Conservation (phyloP, 1,140 invertebrate genomes). For the Whitmania pigra region DNA sequence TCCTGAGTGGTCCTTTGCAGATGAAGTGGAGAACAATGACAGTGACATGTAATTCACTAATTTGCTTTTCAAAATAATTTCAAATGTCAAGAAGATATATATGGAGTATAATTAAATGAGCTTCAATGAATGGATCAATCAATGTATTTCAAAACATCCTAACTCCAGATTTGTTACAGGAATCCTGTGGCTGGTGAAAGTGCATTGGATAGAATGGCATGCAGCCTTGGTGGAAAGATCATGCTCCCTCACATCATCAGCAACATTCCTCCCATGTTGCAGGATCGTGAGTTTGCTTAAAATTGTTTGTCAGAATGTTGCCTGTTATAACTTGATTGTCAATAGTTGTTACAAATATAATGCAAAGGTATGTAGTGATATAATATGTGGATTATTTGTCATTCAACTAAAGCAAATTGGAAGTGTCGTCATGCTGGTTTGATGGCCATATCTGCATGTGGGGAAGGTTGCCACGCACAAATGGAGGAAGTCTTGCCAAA, state of each 20-base stretch:
- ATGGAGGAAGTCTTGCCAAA: slow-evolving; percentile 85
- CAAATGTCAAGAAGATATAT: slow-evolving; percentile 12
- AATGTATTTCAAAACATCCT: neutral
- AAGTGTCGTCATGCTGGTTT: slow-evolving; percentile 73
- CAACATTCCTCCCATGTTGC: slow-evolving; percentile 73
- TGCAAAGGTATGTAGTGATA: too few relatives aligned
- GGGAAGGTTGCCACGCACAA: slow-evolving; percentile 93
- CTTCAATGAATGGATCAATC: neutral
- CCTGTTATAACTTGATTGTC: too few relatives aligned
- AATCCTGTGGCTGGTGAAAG: slow-evolving; percentile 90
- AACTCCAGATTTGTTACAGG: slow-evolving; percentile 41
- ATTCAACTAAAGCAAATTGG: slow-evolving; percentile 44
- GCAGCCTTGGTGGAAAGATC: slow-evolving; percentile 73
- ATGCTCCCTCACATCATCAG: slow-evolving; percentile 76
- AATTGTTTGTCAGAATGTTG: neutral
- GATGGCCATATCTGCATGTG: slow-evolving; percentile 94
- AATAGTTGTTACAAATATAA: too few relatives aligned
- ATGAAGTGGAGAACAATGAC: slow-evolving; percentile 59
- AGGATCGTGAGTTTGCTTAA: slow-evolving; percentile 57
- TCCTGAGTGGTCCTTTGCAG: slow-evolving; percentile 59
- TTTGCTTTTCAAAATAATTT: neutral
- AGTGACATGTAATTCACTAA: slow-evolving; percentile 52
- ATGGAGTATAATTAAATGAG: slow-evolving; percentile 21
- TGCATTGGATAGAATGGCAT: slow-evolving; percentile 85
- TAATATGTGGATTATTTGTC: neutral